Conservation (phyloP, 1,140 invertebrate species). For the Pseudachorutes palmiensis region DNA sequence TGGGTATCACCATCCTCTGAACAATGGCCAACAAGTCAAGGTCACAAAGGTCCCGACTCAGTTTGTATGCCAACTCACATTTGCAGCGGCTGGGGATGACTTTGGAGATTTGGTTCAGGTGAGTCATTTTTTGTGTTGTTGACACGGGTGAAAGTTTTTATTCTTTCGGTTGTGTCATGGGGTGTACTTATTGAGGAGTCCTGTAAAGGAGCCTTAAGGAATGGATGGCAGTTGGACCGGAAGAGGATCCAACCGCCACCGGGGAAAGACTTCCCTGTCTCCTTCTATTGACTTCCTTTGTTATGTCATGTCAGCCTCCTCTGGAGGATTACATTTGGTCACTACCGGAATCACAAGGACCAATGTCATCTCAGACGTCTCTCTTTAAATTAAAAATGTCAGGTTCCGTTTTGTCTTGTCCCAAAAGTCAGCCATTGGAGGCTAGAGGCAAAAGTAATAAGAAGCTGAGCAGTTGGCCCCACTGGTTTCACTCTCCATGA, state of each 20-base stretch:
- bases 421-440: not conserved
- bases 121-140: constrained; percentile 38
- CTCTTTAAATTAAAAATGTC: too few relatives aligned
- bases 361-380: too few relatives aligned
- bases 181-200: not conserved
- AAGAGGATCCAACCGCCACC: too few relatives aligned
- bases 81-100: constrained; percentile 71
- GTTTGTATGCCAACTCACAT: constrained; percentile 78
- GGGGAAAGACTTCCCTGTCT: too few relatives aligned
- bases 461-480: not conserved
- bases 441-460: too few relatives aligned
- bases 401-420: not conserved
- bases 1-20: constrained; percentile 12
- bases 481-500: not conserved
- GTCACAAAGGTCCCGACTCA: constrained; percentile 50
- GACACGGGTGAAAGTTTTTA: not conserved
- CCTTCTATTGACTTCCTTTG: too few relatives aligned
- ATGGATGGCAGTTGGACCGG: too few relatives aligned
- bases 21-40: not conserved
- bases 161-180: not conserved
- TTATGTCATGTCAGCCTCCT: too few relatives aligned
- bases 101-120: constrained; percentile 79
- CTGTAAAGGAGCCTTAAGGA: too few relatives aligned
- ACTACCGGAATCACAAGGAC: too few relatives aligned
- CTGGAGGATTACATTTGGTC: too few relatives aligned